Evolutionary conservation across 1,140 invertebrate species (phyloP).

Genomic region (Archivesica marissinica): DNA sequence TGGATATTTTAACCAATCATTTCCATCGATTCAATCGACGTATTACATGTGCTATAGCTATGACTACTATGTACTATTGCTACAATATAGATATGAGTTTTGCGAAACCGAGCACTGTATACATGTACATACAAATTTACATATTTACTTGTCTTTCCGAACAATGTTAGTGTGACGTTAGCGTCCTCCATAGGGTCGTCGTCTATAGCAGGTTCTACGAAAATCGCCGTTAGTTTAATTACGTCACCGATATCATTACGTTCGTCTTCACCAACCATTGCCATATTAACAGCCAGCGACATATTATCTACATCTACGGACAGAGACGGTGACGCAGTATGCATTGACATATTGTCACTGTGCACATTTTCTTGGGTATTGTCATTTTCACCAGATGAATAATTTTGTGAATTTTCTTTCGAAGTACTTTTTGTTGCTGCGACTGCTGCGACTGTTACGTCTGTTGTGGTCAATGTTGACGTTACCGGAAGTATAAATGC

Average conservation of each 20-base stretch:
- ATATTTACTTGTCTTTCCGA: constrained; percentile 5
- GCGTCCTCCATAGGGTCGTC: neutral
- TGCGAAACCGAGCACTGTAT: neutral
- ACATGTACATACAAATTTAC: neutral
- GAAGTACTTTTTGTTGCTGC: neutral
- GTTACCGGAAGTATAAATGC: constrained; percentile 66
- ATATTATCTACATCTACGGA: neutral
- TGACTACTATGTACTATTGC: too few relatives aligned
- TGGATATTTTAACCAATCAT: too few relatives aligned
- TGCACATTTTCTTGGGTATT: neutral
- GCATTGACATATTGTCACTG: neutral
- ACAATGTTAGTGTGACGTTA: neutral
- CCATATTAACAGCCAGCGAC: constrained; percentile 23
- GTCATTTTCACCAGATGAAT: neutral
- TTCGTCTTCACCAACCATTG: constrained; percentile 22
- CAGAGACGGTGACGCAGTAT: neutral
- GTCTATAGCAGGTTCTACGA: constrained; percentile 13
- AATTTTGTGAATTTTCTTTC: neutral
- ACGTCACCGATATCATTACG: neutral
- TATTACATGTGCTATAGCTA: too few relatives aligned
- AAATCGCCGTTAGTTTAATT: constrained; percentile 31
- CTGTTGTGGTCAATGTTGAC: constrained; percentile 51
- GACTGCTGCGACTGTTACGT: neutral
- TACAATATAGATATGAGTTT: too few relatives aligned
- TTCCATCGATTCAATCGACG: too few relatives aligned